Evolutionary conservation across 2,888 invertebrate species (phyloP), one percentile per base, ranked within the genome.

Genomic region (Hedya salicella): DNA sequence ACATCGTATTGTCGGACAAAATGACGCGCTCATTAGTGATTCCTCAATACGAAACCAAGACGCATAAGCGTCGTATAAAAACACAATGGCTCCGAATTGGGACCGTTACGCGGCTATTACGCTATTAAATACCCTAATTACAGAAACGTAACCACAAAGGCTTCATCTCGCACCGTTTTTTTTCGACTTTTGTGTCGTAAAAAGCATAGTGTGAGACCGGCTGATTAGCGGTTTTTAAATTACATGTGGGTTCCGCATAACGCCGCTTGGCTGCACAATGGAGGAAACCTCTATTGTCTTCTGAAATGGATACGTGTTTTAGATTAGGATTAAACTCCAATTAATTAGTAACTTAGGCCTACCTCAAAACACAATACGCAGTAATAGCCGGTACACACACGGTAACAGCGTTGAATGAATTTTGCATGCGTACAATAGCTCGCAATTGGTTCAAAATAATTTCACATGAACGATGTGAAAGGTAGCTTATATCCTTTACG

Each of bases 121-220:
- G 80, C 79, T 79, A 83, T 79, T 89, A 90, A 88, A 82, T 76
- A 86, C 88, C 88, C 87, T 87, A 90, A 91, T 91, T 91, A 90
- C 83, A 82, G 82, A 87, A 91, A 89, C 79, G 81, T 79, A 84
- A 89, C 90, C 91, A 87, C 91, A 91, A 87, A 86, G 80, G 78
- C 79, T 83, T 83, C 82, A 86, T 89, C 87, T 89, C 78, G 79
- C 74, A 80, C 78, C 79, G 78, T 72, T 72, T 83, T 57, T n/a
- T 83, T 86, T 82, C 77, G 74, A 85, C 87, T 87, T 85, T 89
- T 87, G 87, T 86, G 84, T 80, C 82, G 84, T 86, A 81, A 85
- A 86, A 83, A 80, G 83, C 77, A 79, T 75, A 78, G 81, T 79
- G 80, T 75, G 79, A 79, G 77, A 81, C 75, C 75, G 76, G 80